phyloP scores from a whole-genome alignment of 2,797 vertebrate genomes.

The Clamator glandarius region DNA sequence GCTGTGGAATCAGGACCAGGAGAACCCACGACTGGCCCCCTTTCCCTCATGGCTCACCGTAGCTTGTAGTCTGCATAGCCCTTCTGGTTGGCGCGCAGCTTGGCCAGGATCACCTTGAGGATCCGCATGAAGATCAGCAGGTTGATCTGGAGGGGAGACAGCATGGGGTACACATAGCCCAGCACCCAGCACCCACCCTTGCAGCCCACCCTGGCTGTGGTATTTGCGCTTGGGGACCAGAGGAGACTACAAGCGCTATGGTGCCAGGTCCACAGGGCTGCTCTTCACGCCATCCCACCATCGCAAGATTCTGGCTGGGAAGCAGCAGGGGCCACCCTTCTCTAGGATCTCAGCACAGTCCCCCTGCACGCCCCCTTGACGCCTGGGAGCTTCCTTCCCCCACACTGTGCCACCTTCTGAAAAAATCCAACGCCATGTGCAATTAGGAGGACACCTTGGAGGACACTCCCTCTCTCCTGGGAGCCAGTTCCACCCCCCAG shows the following conservation, averaged over 20 bases:
- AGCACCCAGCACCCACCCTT: background rate
- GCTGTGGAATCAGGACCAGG: background rate
- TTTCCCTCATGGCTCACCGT: background rate
- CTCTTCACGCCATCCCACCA: background rate
- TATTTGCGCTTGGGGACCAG: fast-evolving
- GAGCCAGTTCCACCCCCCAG: background rate
- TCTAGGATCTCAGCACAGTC: background rate
- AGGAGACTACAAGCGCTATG: background rate
- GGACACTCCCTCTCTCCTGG: background rate
- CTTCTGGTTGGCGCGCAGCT: conserved; percentile 84
- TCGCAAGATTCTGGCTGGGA: background rate
- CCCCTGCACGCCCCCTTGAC: fast-evolving
- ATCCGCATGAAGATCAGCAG: conserved; percentile 87
- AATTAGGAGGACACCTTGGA: background rate
- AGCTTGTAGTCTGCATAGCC: conserved; percentile 84
- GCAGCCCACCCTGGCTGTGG: background rate
- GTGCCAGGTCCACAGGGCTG: no score
- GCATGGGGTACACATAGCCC: background rate
- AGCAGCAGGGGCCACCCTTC: background rate
- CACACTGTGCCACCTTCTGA: background rate
- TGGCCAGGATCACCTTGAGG: conserved; percentile 85
- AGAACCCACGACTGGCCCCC: fast-evolving
- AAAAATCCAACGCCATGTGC: background rate
- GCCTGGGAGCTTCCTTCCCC: no score
- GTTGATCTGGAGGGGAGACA: conserved; percentile 77